These are phyloP conservation scores for Conopomorpha cramerella DNA, from an alignment of 1,140 invertebrate species.

Conservation along the genomic window DNA sequence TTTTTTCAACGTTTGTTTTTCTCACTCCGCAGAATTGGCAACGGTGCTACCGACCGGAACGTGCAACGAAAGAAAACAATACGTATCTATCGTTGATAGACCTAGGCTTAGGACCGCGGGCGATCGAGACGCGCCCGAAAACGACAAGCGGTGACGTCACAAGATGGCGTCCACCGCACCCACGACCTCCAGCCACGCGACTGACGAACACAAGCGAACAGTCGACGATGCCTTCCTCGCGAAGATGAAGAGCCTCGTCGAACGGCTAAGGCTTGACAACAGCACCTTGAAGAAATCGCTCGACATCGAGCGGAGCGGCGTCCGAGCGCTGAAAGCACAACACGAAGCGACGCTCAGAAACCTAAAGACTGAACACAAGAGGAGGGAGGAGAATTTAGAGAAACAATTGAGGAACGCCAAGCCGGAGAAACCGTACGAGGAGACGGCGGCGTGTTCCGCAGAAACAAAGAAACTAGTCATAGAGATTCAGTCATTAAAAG, in stretches of 20 bases:
- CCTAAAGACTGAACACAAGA: constrained; percentile 53
- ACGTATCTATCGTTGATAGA: too few species aligned
- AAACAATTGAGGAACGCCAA: constrained; percentile 38
- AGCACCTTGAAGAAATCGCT: constrained; percentile 53
- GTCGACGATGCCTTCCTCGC: constrained; percentile 53
- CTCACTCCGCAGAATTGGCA: too few species aligned
- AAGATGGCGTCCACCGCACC: constrained; percentile 51
- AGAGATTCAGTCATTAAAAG: constrained; percentile 55
- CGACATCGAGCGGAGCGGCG: constrained; percentile 59
- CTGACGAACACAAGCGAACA: constrained; percentile 46
- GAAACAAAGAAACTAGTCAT: constrained; percentile 39
- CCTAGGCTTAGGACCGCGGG: constrained; percentile 50
- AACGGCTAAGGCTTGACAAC: constrained; percentile 52
- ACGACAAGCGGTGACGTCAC: constrained; percentile 29
- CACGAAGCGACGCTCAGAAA: constrained; percentile 41
- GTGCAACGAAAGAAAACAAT: too few species aligned
- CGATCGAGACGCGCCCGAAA: constrained; percentile 38
- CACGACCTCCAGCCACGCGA: constrained; percentile 48
- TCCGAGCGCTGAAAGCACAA: constrained; percentile 52
- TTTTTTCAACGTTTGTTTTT: too few species aligned
- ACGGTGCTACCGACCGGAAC: too few species aligned
- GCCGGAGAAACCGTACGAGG: constrained; percentile 26
- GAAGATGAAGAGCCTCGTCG: constrained; percentile 48
- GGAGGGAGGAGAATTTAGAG: constrained; percentile 48
- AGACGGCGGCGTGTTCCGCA: constrained; percentile 14